phyloP scores from a whole-genome alignment of 2,113 vertebrate species.

The Forbesichthys agassizii region DNA sequence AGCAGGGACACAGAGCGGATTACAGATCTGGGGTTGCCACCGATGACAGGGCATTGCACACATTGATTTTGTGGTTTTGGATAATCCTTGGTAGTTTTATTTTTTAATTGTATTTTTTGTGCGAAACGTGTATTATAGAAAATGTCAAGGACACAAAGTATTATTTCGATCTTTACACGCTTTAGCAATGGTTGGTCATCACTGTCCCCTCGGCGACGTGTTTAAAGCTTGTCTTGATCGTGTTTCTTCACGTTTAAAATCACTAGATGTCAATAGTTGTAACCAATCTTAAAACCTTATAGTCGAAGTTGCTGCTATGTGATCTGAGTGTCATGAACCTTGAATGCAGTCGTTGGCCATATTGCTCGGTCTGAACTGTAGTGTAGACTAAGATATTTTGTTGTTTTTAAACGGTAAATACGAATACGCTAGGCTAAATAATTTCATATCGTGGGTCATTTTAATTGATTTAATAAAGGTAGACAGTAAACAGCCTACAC shows the following conservation, averaged over 20 bases:
- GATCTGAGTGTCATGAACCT: no score
- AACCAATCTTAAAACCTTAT: background rate
- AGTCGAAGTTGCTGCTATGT: no score
- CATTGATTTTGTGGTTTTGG: conserved; percentile 9
- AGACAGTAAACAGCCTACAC: background rate
- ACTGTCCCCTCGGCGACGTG: conserved; percentile 32
- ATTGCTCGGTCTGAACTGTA: no score
- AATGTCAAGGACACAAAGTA: conserved; percentile 50
- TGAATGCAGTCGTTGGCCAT: no score
- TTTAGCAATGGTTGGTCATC: conserved; percentile 17
- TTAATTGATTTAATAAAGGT: background rate
- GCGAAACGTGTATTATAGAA: background rate
- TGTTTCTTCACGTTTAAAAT: background rate
- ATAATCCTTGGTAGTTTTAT: background rate
- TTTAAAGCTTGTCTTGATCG: background rate
- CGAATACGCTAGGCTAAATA: background rate
- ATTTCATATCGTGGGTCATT: no score
- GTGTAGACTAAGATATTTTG: background rate
- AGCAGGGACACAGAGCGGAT: conserved; percentile 31
- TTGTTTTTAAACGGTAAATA: background rate
- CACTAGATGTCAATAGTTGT: background rate
- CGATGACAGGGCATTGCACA: conserved; percentile 31
- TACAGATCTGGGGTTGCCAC: conserved; percentile 37
- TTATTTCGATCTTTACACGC: background rate
- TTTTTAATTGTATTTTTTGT: no score